Evolutionary conservation across 2,113 vertebrate species (phyloP).

Genomic region (Stomatorhinus ivindoensis): DNA sequence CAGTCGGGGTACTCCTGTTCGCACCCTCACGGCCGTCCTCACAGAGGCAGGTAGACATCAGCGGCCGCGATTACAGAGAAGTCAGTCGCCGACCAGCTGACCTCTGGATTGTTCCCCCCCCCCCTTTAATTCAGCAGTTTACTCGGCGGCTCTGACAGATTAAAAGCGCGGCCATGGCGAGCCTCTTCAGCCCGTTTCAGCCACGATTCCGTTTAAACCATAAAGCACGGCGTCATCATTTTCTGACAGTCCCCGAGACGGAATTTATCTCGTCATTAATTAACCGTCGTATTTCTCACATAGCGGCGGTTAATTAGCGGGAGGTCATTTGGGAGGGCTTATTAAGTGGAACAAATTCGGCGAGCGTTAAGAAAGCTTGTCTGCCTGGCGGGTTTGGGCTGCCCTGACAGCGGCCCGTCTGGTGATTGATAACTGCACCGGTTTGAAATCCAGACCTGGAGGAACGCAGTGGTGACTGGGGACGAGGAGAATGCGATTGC

Average conservation of each 20-base stretch:
- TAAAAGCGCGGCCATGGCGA: conserved; percentile 74
- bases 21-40: background rate
- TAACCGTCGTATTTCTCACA: conserved; percentile 99
- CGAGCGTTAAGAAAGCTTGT: conserved; percentile 94
- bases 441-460: conserved; percentile 94
- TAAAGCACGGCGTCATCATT: conserved; percentile 99
- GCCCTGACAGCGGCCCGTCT: conserved; percentile 86
- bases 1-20: background rate
- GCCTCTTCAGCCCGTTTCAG: conserved; percentile 73
- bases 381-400: conserved; percentile 77
- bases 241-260: conserved; percentile 98
- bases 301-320: conserved; percentile 98
- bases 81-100: conserved; percentile 67
- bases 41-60: background rate
- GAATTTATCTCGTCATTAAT: conserved; percentile 99
- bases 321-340: conserved; percentile 99
- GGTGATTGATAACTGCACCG: conserved; percentile 98
- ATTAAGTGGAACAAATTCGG: conserved; percentile 99
- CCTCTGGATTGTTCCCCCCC: conserved; percentile 64
- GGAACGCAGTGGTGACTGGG: conserved; percentile 85
- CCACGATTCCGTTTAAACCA: conserved; percentile 94
- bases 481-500: conserved; percentile 88
- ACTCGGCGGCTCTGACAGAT: conserved; percentile 77
- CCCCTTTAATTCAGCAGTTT: conserved; percentile 78
- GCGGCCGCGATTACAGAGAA: conserved; percentile 13